Evolutionary conservation across 2,797 vertebrate genomes (phyloP), one percentile per base, ranked within the genome.

Genomic region (Dipus sagitta): DNA sequence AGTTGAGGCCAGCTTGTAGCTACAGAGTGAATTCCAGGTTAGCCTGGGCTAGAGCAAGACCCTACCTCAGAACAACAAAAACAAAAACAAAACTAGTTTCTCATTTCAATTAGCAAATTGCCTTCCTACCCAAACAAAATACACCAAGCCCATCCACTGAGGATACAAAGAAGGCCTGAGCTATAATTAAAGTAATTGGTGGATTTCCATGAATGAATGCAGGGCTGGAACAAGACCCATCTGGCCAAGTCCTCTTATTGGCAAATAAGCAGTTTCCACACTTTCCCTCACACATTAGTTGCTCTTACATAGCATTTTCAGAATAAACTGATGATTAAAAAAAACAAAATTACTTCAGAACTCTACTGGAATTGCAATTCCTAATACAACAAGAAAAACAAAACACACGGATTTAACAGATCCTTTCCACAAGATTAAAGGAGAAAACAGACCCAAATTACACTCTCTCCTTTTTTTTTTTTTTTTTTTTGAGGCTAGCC

Each of bases 111-210:
- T 74, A 92, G 74, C 34, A 78, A 90, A 86, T 79, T 94, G 54
- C 42, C 84, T 93, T 83, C 71, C 72, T 88, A 78, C 54, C 38
- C 76, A 90, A 95, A 80, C 68, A 89, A 93, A 90, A 93, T 81
- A 88, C 17, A 81, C 54, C 68, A 88, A 88, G 83, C 20, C 34
- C 20, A 90, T 89, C 34, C 77, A 78, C 12, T 78, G 42, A 67
- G 78, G 94, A 89, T 58, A 87, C 83, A 76, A 88, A 86, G 79
- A 76, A 60, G 15, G 28, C 47, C 52, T 68, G 89, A 65, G 26
- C 80, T 89, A 20, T 93, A 93, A 93, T 96, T 87, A 96, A 64
- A 47, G 11, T 78, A 92, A 93, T 67, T 92, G 88, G 23, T 87
- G 65, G 58, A 18, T 20, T 8, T 95, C 86, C 62, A 82, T 21